Percentiles rank a stretch among this genome's conserved stretches.
phyloP scores from a whole-genome alignment of 2,888 invertebrate genomes.

The Lycaena phlaeas region DNA sequence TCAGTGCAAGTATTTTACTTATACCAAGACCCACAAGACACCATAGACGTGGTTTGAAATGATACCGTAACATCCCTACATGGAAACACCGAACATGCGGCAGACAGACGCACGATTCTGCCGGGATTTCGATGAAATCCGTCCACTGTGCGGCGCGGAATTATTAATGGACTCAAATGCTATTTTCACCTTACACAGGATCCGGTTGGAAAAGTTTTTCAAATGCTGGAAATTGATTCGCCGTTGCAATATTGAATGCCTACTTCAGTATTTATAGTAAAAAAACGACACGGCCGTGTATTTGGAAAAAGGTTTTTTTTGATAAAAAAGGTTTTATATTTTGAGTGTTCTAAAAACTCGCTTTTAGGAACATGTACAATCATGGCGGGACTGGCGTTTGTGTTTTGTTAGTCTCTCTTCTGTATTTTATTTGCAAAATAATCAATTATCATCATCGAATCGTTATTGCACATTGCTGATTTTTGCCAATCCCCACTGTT shows the following conservation, averaged over 20 bases:
- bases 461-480: too few relatives aligned
- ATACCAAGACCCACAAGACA: too few relatives aligned
- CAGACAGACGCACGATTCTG: constrained; percentile 23
- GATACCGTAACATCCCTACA: too few relatives aligned
- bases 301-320: background rate
- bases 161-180: constrained; percentile 33
- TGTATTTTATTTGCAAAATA: background rate
- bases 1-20: too few relatives aligned
- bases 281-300: background rate
- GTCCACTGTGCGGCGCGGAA: constrained; percentile 32
- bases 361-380: too few relatives aligned
- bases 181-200: constrained; percentile 24
- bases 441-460: too few relatives aligned
- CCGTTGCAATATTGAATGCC: constrained; percentile 11
- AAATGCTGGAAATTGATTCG: constrained; percentile 23
- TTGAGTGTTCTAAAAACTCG: too few relatives aligned
- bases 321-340: background rate
- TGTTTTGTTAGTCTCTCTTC: too few relatives aligned
- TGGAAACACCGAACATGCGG: constrained; percentile 3
- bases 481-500: too few relatives aligned
- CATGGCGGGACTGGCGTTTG: too few relatives aligned
- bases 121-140: constrained; percentile 28
- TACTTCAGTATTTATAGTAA: too few relatives aligned
- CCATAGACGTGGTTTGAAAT: too few relatives aligned
- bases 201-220: constrained; percentile 22